These are phyloP conservation scores for Oncorhynchus keta DNA, from an alignment of 2,113 vertebrate species.

Conservation along the genomic window DNA sequence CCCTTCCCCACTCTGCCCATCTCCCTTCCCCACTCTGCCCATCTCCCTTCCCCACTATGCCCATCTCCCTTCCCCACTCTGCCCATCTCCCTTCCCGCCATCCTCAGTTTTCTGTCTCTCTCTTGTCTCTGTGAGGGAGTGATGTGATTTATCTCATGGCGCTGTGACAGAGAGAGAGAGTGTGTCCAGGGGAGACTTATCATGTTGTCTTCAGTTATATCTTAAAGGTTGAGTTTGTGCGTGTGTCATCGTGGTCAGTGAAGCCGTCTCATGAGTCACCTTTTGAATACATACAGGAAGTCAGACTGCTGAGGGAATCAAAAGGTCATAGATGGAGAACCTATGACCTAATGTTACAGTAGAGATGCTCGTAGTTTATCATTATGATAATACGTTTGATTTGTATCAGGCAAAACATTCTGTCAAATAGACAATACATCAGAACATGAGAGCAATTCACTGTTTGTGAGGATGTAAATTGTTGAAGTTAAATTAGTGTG, in stretches of 20 bases:
- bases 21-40: constrained; percentile 6
- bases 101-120: background rate
- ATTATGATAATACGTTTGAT: background rate
- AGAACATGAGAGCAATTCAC: background rate
- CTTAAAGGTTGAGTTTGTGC: constrained; percentile 63
- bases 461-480: too few species aligned
- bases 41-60: background rate
- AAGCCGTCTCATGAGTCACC: constrained; percentile 54
- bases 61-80: constrained; percentile 21
- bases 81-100: background rate
- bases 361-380: background rate
- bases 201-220: constrained; percentile 40
- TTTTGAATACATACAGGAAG: background rate
- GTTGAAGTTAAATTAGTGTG: too few species aligned
- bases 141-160: constrained; percentile 56
- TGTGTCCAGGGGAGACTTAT: background rate
- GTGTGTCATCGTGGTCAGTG: constrained; percentile 31
- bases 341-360: background rate
- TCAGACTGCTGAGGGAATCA: background rate
- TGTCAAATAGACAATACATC: background rate
- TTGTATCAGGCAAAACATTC: too few species aligned
- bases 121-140: background rate
- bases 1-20: too few species aligned
- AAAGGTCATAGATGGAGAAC: background rate
- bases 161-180: background rate